Conservation (phyloP, 1,140 invertebrate genomes). For the Monomorium pharaonis region DNA sequence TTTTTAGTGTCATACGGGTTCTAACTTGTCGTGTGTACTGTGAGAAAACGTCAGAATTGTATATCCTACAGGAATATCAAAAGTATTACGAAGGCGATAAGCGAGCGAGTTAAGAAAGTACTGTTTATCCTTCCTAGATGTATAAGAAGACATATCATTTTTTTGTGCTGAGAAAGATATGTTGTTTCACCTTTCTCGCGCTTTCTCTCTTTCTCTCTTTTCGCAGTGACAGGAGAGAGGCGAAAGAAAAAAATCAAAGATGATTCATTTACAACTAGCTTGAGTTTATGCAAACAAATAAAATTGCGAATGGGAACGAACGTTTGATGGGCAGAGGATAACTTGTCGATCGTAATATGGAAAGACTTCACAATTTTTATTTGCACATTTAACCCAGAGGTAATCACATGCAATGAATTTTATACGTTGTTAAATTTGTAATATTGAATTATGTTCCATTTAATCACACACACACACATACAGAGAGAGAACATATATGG, state of each 20-base stretch:
- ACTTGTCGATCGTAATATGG: background rate
- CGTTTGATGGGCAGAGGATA: constrained; percentile 66
- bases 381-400: background rate
- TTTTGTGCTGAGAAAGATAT: constrained; percentile 10
- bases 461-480: too few relatives aligned
- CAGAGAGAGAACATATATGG: too few relatives aligned
- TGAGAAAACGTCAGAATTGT: constrained; percentile 29
- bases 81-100: constrained; percentile 22
- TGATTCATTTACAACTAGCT: constrained; percentile 54
- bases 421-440: too few relatives aligned
- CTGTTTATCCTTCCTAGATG: constrained; percentile 71
- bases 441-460: too few relatives aligned
- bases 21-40: constrained; percentile 21
- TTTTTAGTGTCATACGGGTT: constrained; percentile 40
- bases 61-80: constrained; percentile 48
- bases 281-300: constrained; percentile 25
- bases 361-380: background rate
- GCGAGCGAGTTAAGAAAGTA: background rate
- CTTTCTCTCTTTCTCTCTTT: constrained; percentile 27
- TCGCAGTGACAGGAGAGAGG: background rate
- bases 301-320: constrained; percentile 69
- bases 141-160: constrained; percentile 79
- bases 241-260: constrained; percentile 21
- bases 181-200: constrained; percentile 25
- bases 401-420: too few relatives aligned